Percentiles rank a stretch among this genome's conserved stretches.
Evolutionary conservation across 1,140 invertebrate genomes (phyloP).

Genomic region (Leptinotarsa defecta): DNA sequence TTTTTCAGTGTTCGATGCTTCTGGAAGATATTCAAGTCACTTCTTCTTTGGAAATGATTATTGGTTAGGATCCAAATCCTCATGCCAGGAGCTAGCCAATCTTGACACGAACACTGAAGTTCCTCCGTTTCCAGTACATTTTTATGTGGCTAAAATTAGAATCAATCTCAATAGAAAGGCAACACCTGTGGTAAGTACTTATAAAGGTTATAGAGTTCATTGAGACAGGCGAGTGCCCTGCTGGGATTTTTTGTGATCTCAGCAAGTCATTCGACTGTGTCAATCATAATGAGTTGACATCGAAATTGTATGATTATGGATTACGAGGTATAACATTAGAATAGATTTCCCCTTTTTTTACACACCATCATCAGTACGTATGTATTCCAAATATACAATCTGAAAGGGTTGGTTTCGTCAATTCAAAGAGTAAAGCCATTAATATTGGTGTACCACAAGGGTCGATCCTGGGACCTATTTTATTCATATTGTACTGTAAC

Average conservation of each 20-base stretch:
- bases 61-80: constrained; percentile 75
- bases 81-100: constrained; percentile 66
- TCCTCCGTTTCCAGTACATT: constrained; percentile 66
- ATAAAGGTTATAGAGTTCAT: not conserved
- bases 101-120: constrained; percentile 57
- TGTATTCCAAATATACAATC: not conserved
- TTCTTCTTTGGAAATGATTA: constrained; percentile 82
- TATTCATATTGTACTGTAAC: constrained; percentile 16
- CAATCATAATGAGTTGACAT: constrained; percentile 16
- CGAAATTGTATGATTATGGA: not conserved
- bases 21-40: constrained; percentile 79
- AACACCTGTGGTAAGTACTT: constrained; percentile 64
- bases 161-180: constrained; percentile 65
- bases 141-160: constrained; percentile 69
- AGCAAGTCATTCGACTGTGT: constrained; percentile 35
- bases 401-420: constrained; percentile 3
- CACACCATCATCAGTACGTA: constrained; percentile 22
- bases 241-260: constrained; percentile 30
- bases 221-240: constrained; percentile 23
- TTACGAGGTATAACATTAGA: not conserved
- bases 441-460: constrained; percentile 13
- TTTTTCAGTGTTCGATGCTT: constrained; percentile 73
- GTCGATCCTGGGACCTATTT: constrained; percentile 15
- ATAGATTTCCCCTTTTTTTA: constrained; percentile 22
- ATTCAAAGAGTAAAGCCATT: constrained; percentile 2